Conservation (phyloP, 1,140 invertebrate species). For the Zaprionus taronus region DNA sequence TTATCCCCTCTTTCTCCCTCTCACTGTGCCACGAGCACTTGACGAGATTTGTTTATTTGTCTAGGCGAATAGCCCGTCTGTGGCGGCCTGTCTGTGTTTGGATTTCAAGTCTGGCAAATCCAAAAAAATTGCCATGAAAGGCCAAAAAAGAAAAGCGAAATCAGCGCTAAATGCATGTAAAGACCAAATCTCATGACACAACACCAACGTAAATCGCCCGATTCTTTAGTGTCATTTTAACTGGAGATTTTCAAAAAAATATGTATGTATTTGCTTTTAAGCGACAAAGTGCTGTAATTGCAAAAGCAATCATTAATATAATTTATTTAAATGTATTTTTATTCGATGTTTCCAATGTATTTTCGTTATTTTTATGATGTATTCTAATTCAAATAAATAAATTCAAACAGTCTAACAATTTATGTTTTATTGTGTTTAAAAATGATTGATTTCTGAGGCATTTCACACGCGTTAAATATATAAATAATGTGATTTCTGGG, state of each 20-base stretch:
- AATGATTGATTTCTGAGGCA: too few species aligned
- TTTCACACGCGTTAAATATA: too few species aligned
- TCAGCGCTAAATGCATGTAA: slow-evolving; percentile 40
- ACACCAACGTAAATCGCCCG: slow-evolving; percentile 59
- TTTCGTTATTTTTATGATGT: too few species aligned
- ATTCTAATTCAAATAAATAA: too few species aligned
- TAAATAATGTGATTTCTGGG: too few species aligned
- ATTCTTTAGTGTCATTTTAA: slow-evolving; percentile 57
- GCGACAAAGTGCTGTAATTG: not conserved
- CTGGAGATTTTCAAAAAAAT: slow-evolving; percentile 30
- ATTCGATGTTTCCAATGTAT: too few species aligned
- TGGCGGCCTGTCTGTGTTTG: slow-evolving; percentile 75
- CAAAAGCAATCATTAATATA: not conserved
- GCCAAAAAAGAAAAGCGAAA: slow-evolving; percentile 11
- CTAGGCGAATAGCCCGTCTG: slow-evolving; percentile 73
- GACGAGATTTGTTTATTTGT: slow-evolving; percentile 81
- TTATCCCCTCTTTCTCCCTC: not conserved
- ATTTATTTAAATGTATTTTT: not conserved
- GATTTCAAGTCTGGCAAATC: slow-evolving; percentile 71
- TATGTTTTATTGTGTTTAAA: too few species aligned
- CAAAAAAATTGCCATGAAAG: slow-evolving; percentile 38
- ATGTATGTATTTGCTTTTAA: not conserved
- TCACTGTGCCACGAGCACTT: slow-evolving; percentile 58
- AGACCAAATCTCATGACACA: slow-evolving; percentile 65
- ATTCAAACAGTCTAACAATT: too few species aligned